Conservation (phyloP, 2,888 invertebrate species). For the Netelia fuscicornis region DNA sequence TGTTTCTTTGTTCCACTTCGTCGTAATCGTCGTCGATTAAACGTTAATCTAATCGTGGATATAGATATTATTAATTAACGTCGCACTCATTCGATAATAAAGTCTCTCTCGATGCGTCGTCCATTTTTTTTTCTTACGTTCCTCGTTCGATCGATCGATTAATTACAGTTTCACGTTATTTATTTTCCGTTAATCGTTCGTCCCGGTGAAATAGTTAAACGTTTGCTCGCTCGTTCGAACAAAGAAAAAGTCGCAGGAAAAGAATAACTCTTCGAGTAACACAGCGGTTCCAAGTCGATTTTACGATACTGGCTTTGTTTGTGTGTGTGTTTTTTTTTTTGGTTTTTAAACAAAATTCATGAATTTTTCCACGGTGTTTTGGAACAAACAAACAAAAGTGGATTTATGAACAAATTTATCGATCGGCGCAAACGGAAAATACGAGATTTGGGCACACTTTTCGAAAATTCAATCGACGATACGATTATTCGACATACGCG, state of each 20-base stretch:
- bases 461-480: too few relatives aligned
- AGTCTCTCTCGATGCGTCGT: conserved; percentile 15
- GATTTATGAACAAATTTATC: neutral
- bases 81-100: conserved; percentile 51
- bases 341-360: neutral
- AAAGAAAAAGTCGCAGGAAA: neutral
- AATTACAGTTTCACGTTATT: neutral
- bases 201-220: neutral
- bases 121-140: conserved; percentile 9
- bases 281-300: neutral
- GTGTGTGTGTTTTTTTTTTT: neutral
- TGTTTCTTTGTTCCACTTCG: neutral
- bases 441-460: too few relatives aligned
- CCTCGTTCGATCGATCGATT: neutral
- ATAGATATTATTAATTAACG: conserved; percentile 66
- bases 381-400: neutral
- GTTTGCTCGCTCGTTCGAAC: conserved; percentile 10
- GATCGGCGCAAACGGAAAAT: too few relatives aligned
- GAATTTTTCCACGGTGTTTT: neutral
- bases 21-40: conserved; percentile 25
- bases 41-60: conserved; percentile 61
- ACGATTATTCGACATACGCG: too few relatives aligned
- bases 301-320: neutral
- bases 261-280: neutral
- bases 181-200: neutral